phyloP scores from a whole-genome alignment of 2,888 invertebrate genomes.

The Flexamia atlantica region DNA sequence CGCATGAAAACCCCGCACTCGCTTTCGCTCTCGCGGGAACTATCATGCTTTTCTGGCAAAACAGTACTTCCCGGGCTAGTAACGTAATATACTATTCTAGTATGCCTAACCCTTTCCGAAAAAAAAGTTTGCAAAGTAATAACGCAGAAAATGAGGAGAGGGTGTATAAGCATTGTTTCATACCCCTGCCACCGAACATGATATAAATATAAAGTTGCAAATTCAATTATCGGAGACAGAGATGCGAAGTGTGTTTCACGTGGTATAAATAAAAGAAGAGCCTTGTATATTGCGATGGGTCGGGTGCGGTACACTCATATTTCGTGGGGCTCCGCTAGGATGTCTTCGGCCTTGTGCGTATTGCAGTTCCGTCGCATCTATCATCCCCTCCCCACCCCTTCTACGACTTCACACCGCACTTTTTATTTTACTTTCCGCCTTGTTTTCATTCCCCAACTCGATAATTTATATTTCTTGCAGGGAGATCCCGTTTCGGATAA shows the following conservation, averaged over 20 bases:
- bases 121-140: conserved; percentile 16
- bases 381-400: conserved; percentile 35
- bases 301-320: conserved; percentile 33
- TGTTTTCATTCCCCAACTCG: conserved; percentile 43
- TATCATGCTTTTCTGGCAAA: no score
- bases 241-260: conserved; percentile 57
- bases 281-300: conserved; percentile 47
- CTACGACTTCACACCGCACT: conserved; percentile 9
- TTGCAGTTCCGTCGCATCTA: conserved; percentile 42
- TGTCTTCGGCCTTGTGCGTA: conserved; percentile 48
- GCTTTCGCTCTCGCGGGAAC: no score
- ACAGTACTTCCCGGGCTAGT: no score
- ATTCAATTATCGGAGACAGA: conserved; percentile 54
- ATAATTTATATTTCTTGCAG: conserved; percentile 53
- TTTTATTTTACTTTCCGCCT: conserved; percentile 57
- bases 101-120: neutral
- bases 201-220: conserved; percentile 55
- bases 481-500: conserved; percentile 46
- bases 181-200: conserved; percentile 31
- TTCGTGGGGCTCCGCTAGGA: conserved; percentile 1
- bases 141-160: neutral
- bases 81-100: no score
- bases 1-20: no score
- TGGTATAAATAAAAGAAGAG: conserved; percentile 58
- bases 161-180: conserved; percentile 36